Evolutionary conservation across 2,113 vertebrate species (phyloP), one percentile per base, ranked within the genome.

Genomic region (Cololabis saira): DNA sequence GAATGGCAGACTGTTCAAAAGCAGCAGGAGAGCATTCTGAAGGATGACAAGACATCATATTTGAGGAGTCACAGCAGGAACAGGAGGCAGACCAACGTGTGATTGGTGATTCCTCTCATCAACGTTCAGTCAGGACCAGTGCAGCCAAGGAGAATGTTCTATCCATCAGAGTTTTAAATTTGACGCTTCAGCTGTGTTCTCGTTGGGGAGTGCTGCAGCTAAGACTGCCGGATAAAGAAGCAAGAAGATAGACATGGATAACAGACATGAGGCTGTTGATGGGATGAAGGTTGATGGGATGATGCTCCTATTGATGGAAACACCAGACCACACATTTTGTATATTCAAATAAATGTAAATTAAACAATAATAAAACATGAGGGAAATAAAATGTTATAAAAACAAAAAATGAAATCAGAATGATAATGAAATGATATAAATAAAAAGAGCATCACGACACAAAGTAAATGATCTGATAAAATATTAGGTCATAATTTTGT

Each of bases 21-120:
- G 63, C 78, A 83, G 73, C 78, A 61, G 80, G 65, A 63, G 77
- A 56, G 60, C 11, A n/a, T 15, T 53, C 48, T 76, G 71, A 83
- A 52, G 67, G 78, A 83, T 56, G 74, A 80, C 43, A 67, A 52
- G 61, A 44, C 48, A 70, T 67, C 12, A 12, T 64, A 71, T 48
- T 74, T 83, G 37, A 89, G 85, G 83, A 84, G 67, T 33, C 54
- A 18, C 62, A 58, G 37, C 19, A 42, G 61, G 52, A 4, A 13
- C 16, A 55, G 68, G 56, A 62, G 19, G 56, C 22, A 9, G 0
- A 8, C 48, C 11, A n/a, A 45, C 3, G 24, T 50, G 51, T 76
- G 81, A 65, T 72, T 74, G 53, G 60, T 61, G 66, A 30, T 74
- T 71, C 57, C 58, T 54, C 52, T 40, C 18, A 68, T 72, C 16